Base-by-base conservation (phyloP, 1,140 invertebrate species). In the Ptiloglossa arizonensis region DNA sequence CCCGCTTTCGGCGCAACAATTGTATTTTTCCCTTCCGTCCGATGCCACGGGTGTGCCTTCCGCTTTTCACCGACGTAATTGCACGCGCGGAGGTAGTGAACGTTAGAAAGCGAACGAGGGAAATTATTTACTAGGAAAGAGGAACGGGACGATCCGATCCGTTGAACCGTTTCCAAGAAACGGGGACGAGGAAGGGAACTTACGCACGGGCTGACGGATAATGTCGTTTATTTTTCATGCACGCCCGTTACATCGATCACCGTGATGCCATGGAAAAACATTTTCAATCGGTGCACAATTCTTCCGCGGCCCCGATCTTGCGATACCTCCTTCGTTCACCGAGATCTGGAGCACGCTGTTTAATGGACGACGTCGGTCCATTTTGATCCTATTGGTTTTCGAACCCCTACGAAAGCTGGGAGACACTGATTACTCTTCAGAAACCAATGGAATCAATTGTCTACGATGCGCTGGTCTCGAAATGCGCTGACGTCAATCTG, bases 391-490 rank as follows among this genome's bases (percentile, higher is more conserved):
- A 74, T 74, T 63, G 62, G 48, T 74, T 56, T 56, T 19, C 71
- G 44, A 63, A n/a, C 19, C 70, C 13, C 17, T 22, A 27, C 41
- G 68, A n/a, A 59, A 35, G 27, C 27, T n/a, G 56, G 22, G n/a
- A 38, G 46, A 52, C 70, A 54, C 57, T 52, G 70, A 72, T 50
- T 63, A 72, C 70, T 64, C 70, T 50, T 64, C 22, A 52, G 44
- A 22, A 73, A 41, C 46, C 57, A 72, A 72, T 62, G 35, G 24
- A 41, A n/a, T 52, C 70, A n/a, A 73, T 73, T 38, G 59, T 27
- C 46, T 32, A 17, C 22, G 19, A 9, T 27, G 29, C 27, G 22
- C 32, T 22, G 44, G 27, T 1, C 19, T 35, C 27, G 68, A 60
- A 24, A 6, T n/a, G n/a, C n/a, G 41, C 5, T 32, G 54, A 71